Base-by-base conservation (phyloP, 2,113 vertebrate species). In the Lepisosteus osseus region DNA sequence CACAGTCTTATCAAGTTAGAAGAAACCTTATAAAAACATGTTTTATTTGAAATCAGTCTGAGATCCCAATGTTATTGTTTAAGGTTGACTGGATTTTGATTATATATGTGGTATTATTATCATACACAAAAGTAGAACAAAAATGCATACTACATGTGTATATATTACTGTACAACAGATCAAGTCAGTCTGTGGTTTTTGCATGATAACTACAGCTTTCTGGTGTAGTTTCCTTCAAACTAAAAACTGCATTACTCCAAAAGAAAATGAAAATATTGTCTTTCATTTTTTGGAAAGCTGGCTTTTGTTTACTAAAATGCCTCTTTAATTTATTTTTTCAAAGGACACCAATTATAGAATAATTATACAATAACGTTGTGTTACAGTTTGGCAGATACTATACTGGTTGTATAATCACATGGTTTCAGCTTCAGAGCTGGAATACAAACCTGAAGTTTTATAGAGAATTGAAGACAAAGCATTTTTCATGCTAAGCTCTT, bases 301-400 rank as follows among this genome's bases (percentile, higher is more conserved):
- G 5, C 47, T 51, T 51, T 51, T 5, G 47, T 51, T 51, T 51
- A 51, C 47, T 51, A 6, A 51, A 51, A 51, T 6, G 57, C n/a
- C 29, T 41, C 62, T 65, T 40, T 65, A 41, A 67, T 65, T 17
- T 61, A 41, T 45, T 65, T 45, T 67, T 61, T 56, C 51, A 13
- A 54, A 29, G 29, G 59, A 72, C 70, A 80, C 82, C 83, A 83
- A 83, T 79, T 86, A 86, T 87, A 88, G 88, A 86, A 87, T 91
- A 91, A 90, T 90, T 90, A 89, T 83, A 92, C 76, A 84, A 87
- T 78, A 74, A 84, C 76, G 66, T 83, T 79, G 83, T 79, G 72
- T 84, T 76, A 74, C 77, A 83, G 67, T 63, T 84, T 87, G 79
- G 86, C 75, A 82, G 75, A 54, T 70, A 83, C 84, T 78, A 40